A percentile compares a stretch with the other conserved stretches of the same genome.
Evolutionary conservation across 2,888 invertebrate genomes (phyloP).

Genomic region (Kryphioiulus occultus): DNA sequence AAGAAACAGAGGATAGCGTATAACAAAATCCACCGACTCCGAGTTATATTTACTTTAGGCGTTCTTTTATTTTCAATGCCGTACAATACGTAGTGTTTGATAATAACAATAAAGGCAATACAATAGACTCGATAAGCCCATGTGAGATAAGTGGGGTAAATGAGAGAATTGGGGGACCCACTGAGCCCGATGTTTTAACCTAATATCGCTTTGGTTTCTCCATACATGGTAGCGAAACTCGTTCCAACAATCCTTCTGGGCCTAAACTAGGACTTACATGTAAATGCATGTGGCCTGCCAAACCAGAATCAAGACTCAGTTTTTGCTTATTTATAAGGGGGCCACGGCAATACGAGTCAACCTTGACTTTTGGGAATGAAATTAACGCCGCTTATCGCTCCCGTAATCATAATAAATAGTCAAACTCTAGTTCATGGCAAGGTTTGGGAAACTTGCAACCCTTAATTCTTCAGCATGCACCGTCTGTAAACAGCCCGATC

Average conservation of each 20-base stretch:
- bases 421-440: not conserved
- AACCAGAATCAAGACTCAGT: not conserved
- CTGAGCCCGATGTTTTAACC: not conserved
- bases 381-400: not conserved
- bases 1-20: too few relatives aligned
- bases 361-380: not conserved
- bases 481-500: too few relatives aligned
- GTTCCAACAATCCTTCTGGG: not conserved
- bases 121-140: not conserved
- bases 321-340: not conserved
- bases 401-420: not conserved
- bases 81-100: not conserved
- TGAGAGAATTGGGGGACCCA: not conserved
- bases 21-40: too few relatives aligned
- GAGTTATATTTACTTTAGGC: too few relatives aligned
- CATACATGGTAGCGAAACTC: not conserved
- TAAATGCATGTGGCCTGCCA: not conserved
- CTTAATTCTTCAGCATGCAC: too few relatives aligned
- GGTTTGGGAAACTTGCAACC: too few relatives aligned
- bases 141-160: not conserved
- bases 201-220: not conserved
- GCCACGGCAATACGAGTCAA: not conserved
- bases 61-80: too few relatives aligned
- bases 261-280: not conserved
- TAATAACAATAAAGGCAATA: not conserved